phyloP scores from a whole-genome alignment of 2,797 vertebrate genomes.

The Lates japonicus region DNA sequence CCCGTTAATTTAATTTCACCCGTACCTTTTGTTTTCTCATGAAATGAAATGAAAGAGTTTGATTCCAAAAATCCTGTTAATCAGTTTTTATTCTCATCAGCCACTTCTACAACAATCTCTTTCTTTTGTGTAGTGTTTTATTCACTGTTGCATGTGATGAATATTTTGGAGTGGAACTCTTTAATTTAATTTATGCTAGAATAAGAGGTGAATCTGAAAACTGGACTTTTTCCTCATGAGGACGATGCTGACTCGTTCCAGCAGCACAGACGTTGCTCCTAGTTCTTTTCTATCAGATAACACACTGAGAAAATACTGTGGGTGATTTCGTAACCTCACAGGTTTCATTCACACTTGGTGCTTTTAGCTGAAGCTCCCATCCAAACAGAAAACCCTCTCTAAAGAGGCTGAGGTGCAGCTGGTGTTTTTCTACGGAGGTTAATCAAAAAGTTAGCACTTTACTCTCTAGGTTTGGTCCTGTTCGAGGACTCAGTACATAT shows the following conservation, averaged over 20 bases:
- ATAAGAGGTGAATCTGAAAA: neutral
- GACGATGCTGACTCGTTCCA: conserved; percentile 23
- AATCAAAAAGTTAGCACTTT: conserved; percentile 34
- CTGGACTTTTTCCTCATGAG: neutral
- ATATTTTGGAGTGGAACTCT: conserved; percentile 19
- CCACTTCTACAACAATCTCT: neutral
- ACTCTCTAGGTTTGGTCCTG: conserved; percentile 15
- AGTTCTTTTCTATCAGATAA: too few species aligned
- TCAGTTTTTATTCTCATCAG: neutral
- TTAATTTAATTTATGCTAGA: neutral
- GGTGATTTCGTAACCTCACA: neutral
- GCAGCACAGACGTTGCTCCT: neutral
- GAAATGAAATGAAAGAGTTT: conserved; percentile 28
- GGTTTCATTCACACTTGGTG: conserved; percentile 5
- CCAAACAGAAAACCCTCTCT: neutral
- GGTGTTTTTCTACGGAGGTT: conserved; percentile 22
- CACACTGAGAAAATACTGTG: too few species aligned
- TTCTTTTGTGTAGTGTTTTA: neutral
- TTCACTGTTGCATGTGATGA: conserved; percentile 19
- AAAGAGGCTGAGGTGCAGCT: conserved; percentile 5
- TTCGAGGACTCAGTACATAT: neutral
- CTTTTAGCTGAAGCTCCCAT: conserved; percentile 23
- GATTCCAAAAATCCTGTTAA: conserved; percentile 25
- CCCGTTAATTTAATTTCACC: conserved; percentile 24
- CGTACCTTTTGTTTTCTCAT: conserved; percentile 31